phyloP scores from a whole-genome alignment of 2,888 invertebrate species.

The Scaptomyza caliginosa region DNA sequence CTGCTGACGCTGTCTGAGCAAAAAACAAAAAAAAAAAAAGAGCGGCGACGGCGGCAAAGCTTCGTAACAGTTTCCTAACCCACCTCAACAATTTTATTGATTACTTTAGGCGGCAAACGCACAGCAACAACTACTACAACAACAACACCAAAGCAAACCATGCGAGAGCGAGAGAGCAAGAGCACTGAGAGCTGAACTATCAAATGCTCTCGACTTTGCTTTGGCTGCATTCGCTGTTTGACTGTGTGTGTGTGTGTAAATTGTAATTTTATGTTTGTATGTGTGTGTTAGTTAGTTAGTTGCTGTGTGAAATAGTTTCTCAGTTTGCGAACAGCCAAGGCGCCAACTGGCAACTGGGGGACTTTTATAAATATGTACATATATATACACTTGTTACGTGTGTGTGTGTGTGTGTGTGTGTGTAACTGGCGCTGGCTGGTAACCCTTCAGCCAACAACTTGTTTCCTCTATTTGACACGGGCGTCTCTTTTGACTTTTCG shows the following conservation, averaged over 20 bases:
- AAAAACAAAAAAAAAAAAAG: no score
- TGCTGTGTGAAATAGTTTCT: constrained; percentile 63
- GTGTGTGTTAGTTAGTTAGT: constrained; percentile 25
- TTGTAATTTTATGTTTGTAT: constrained; percentile 43
- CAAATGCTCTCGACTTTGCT: constrained; percentile 45
- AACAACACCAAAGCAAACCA: constrained; percentile 37
- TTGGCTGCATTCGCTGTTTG: constrained; percentile 49
- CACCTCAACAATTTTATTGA: constrained; percentile 84
- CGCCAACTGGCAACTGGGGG: constrained; percentile 58
- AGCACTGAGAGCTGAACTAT: constrained; percentile 54
- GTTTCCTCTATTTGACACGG: constrained; percentile 77
- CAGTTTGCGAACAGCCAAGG: constrained; percentile 70
- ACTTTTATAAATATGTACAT: constrained; percentile 19
- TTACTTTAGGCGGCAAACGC: constrained; percentile 79
- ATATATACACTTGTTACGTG: constrained; percentile 46
- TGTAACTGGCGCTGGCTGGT: constrained; percentile 21
- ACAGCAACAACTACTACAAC: constrained; percentile 35
- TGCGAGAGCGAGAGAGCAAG: constrained; percentile 52
- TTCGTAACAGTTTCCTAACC: constrained; percentile 84
- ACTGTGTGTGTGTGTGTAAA: constrained; percentile 39
- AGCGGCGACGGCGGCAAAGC: constrained; percentile 32
- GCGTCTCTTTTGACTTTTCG: constrained; percentile 64
- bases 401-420: constrained; percentile 21
- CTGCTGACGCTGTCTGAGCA: constrained; percentile 39
- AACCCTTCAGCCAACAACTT: constrained; percentile 72